Base-by-base conservation (phyloP, 2,113 vertebrate genomes). In the Nothoprocta pentlandii region DNA sequence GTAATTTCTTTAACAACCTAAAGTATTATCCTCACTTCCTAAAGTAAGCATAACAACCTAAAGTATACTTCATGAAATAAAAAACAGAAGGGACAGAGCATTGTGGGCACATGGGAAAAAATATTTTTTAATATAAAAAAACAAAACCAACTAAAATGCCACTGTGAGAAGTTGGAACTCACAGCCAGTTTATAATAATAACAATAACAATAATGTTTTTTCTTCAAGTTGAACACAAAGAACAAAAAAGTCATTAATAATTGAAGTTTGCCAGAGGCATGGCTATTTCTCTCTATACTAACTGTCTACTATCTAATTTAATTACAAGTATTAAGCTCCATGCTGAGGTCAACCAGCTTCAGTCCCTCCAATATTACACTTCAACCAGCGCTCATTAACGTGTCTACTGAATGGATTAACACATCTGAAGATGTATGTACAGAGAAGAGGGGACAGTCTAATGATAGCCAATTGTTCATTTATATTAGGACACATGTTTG, bases 321-420 rank as follows among this genome's bases (percentile, higher is more conserved):
- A 98, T 98, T 98, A 98, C 94, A 97, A 94, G 97, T 97, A 98
- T 98, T 98, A 98, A 98, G 98, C 97, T 98, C 95, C 97, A 97
- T 93, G 97, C 93, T 96, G 97, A 98, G 97, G 97, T 98, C 97
- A 98, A 98, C 96, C 94, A 97, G 98, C 94, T 96, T 95, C 96
- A 97, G 97, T 97, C 97, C 96, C 94, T 97, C 80, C 97, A 97
- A 98, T 98, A 98, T 98, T 98, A 98, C 97, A 97, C 97, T 98
- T 97, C 97, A 97, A 95, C 98, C 95, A 93, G 95, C 58, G 97
- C 98, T 98, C 98, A 98, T 98, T 98, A 98, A 98, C 94, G 96
- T 98, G 98, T 98, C 98, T 97, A 96, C 95, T 97, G 98, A 98
- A 98, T 97, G 96, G 98, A 98, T 98, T 98, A 98, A 97, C 97